phyloP scores from a whole-genome alignment of 2,113 vertebrate genomes.

The Forbesichthys agassizii region DNA sequence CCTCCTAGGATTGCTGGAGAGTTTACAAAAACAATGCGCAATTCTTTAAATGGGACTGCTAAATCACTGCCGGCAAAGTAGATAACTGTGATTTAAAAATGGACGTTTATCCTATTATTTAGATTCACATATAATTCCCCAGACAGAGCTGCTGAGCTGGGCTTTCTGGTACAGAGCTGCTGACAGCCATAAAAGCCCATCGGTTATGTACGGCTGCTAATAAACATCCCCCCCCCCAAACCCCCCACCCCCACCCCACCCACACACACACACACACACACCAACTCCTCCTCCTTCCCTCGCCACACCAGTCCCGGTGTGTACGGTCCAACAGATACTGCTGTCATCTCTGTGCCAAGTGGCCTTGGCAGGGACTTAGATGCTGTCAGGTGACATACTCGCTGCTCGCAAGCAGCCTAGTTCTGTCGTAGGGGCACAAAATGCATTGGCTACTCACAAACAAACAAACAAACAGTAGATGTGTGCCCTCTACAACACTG shows the following conservation, averaged over 20 bases:
- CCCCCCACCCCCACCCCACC: too few relatives aligned
- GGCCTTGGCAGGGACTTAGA: neutral
- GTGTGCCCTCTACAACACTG: too few relatives aligned
- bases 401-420: neutral
- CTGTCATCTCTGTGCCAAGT: neutral
- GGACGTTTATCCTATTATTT: neutral
- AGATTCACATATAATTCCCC: neutral
- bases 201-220: neutral
- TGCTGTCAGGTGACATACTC: neutral
- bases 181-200: constrained; percentile 5
- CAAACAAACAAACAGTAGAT: neutral
- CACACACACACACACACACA: neutral
- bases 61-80: neutral
- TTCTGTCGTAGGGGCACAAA: neutral
- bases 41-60: neutral
- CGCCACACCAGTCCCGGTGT: too few relatives aligned
- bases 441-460: too few relatives aligned
- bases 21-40: neutral
- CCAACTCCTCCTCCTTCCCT: neutral
- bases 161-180: neutral
- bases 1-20: neutral
- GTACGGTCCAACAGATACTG: neutral
- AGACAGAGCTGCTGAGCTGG: neutral
- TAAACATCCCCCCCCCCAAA: neutral
- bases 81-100: neutral